Base-by-base conservation (phyloP, 2,797 vertebrate species). In the Phrynocephalus guinanensis region DNA sequence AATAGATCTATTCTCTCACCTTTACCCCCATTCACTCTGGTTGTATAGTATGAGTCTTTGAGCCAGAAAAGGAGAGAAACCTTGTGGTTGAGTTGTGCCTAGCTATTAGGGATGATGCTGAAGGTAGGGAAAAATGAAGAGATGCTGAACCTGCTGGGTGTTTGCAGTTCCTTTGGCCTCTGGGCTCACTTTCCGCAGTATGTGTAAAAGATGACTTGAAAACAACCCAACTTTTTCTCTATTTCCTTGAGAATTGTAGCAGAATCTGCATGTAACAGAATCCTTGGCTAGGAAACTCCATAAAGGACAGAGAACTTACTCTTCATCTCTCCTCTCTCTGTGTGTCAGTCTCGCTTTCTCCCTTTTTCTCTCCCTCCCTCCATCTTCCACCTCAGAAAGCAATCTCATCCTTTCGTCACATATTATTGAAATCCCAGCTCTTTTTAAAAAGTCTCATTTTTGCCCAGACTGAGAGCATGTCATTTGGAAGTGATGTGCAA, bases 401-500 rank as follows among this genome's bases (percentile, higher is more conserved):
- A 97, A 97, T 97, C 97, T 97, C 96, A 93, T 96, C 96, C 96
- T 97, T 97, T 97, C 95, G 96, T 97, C 96, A 96, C 96, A 97
- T 97, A 95, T 97, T 97, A 97, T 96, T 97, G 97, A 97, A 97
- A 97, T 97, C 96, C 96, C 94, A 95, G 96, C 95, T 96, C 96
- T 96, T 95, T 88, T 85, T 90, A 95, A 96, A 96, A 91, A 0
- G 94, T 96, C 96, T 96, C 96, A 97, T 97, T 97, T 97, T 97
- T 97, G 95, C 96, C 96, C 95, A 96, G 96, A 96, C 96, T 95
- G 96, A 97, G 96, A 97, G 96, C 97, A 97, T 97, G 97, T 97
- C 97, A 97, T 97, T 97, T 88, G 96, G 96, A 97, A 97, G 96
- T 96, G 96, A 97, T 97, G 97, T 97, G 97, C 96, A 96, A 97